phyloP scores from a whole-genome alignment of 92 coral and sea anemone genomes.

The Pocillopora grandis region DNA sequence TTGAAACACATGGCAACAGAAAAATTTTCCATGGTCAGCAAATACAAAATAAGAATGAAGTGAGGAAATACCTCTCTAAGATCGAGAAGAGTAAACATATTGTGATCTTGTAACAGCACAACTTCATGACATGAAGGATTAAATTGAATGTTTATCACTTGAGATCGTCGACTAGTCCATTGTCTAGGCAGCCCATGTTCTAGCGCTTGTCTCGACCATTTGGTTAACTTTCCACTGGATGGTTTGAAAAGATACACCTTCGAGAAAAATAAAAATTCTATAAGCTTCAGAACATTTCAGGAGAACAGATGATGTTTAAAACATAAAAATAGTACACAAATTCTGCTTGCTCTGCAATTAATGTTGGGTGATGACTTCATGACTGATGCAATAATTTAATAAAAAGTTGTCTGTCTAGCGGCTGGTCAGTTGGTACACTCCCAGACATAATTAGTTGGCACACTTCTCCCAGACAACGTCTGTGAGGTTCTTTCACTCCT shows the following conservation, averaged over 20 bases:
- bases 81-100: constrained; percentile 74
- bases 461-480: too few species aligned
- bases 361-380: too few species aligned
- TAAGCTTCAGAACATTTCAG: background rate
- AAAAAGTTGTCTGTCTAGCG: too few species aligned
- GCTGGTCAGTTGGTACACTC: too few species aligned
- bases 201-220: constrained; percentile 82
- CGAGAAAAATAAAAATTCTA: background rate
- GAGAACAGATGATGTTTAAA: background rate
- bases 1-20: background rate
- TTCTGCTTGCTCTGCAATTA: too few species aligned
- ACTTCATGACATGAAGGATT: constrained; percentile 61
- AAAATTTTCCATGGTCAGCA: background rate
- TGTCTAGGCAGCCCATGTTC: constrained; percentile 77
- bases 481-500: too few species aligned
- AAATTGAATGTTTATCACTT: constrained; percentile 75
- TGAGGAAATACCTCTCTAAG: constrained; percentile 64
- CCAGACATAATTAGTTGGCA: too few species aligned
- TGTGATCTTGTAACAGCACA: constrained; percentile 75
- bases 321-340: too few species aligned
- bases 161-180: constrained; percentile 63
- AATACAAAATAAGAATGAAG: background rate
- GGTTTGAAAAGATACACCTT: constrained; percentile 80
- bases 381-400: too few species aligned
- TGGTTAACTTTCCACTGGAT: constrained; percentile 62